Evolutionary conservation across 2,888 invertebrate species (phyloP).

Genomic region (Lottia scabra): DNA sequence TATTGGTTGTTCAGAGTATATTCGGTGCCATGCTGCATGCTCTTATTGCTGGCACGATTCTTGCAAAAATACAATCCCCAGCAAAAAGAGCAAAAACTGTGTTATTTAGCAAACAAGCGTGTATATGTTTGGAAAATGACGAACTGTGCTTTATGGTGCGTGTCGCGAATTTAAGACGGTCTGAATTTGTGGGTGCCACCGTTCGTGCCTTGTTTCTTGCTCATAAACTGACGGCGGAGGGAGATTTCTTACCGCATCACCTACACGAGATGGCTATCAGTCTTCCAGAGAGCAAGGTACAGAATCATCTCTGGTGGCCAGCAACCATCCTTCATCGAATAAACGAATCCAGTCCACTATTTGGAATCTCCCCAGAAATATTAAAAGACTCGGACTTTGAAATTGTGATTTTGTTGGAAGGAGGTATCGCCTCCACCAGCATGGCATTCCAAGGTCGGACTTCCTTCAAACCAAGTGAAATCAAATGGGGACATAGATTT

Average conservation of each 20-base stretch:
- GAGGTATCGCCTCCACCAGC: conserved; percentile 86
- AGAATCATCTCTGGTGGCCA: conserved; percentile 97
- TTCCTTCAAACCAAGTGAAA: conserved; percentile 66
- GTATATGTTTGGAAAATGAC: conserved; percentile 77
- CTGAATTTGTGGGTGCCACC: conserved; percentile 79
- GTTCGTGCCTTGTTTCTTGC: conserved; percentile 92
- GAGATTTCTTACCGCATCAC: conserved; percentile 91
- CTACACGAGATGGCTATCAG: conserved; percentile 92
- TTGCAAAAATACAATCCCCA: conserved; percentile 93
- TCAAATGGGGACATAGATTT: conserved; percentile 57
- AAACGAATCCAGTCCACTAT: conserved; percentile 87
- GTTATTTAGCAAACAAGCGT: conserved; percentile 89
- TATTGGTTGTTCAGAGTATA: conserved; percentile 91
- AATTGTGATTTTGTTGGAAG: conserved; percentile 93
- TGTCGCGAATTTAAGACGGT: conserved; percentile 67
- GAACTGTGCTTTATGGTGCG: conserved; percentile 65
- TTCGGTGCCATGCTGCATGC: conserved; percentile 81
- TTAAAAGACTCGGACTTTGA: conserved; percentile 91
- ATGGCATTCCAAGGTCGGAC: conserved; percentile 69
- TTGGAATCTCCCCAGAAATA: conserved; percentile 89
- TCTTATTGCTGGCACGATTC: conserved; percentile 82
- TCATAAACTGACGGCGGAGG: conserved; percentile 89
- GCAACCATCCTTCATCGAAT: conserved; percentile 94
- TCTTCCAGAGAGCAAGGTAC: conserved; percentile 90
- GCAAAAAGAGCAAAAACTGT: conserved; percentile 95